A percentile compares a stretch with the other conserved stretches of the same genome.
phyloP scores from a whole-genome alignment of 2,888 invertebrate species.

The Leptinotarsa rubiginosa region DNA sequence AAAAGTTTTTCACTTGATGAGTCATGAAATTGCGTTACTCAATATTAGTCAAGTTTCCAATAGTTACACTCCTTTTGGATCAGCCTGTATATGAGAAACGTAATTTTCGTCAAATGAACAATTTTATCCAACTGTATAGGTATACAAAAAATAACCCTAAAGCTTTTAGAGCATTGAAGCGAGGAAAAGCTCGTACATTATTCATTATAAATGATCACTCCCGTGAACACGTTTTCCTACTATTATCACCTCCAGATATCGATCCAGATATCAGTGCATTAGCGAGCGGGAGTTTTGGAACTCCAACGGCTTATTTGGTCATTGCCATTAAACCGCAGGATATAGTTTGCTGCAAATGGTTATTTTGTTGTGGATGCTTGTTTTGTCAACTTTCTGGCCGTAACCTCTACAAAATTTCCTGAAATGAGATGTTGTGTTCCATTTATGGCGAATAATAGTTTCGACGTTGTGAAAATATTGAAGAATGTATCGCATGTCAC shows the following conservation, averaged over 20 bases:
- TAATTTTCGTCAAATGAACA: neutral
- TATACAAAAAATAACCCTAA: neutral
- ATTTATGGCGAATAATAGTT: no score
- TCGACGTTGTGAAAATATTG: no score
- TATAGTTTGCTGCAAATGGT: constrained; percentile 1
- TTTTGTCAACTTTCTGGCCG: neutral
- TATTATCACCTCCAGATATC: constrained; percentile 17
- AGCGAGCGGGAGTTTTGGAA: constrained; percentile 8
- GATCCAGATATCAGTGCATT: constrained; percentile 9
- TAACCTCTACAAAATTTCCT: neutral
- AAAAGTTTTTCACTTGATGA: no score
- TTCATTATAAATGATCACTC: neutral
- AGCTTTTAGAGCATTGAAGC: constrained; percentile 1
- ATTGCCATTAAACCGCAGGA: constrained; percentile 9
- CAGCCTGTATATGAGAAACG: no score
- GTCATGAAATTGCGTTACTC: no score
- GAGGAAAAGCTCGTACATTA: neutral
- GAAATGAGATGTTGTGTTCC: neutral
- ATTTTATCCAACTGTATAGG: neutral
- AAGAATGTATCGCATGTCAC: no score
- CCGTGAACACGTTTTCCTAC: neutral
- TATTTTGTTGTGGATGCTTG: neutral
- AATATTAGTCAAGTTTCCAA: no score
- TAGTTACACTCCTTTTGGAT: no score
- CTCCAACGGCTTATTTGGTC: neutral